Conservation (phyloP, 2,113 vertebrate genomes). For the Eretmochelys imbricata region DNA sequence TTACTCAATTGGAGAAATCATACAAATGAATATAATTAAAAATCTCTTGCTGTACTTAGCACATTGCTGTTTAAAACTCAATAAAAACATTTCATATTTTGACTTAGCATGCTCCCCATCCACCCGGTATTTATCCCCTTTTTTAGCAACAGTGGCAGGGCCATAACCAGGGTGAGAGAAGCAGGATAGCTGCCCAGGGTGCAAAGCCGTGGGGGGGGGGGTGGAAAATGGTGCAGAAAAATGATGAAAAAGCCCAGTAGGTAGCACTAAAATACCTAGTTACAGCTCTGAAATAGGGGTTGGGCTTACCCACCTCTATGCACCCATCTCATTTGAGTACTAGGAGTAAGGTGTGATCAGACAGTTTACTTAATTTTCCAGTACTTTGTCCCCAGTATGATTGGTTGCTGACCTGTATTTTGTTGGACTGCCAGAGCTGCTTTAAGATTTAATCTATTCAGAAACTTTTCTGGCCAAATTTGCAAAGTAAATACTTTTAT, state of each 20-base stretch:
- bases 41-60: neutral
- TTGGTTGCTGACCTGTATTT: neutral
- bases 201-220: neutral
- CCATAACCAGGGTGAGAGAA: neutral
- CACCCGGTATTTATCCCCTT: neutral
- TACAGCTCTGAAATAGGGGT: neutral
- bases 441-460: conserved; percentile 19
- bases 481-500: neutral
- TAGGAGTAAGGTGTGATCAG: neutral
- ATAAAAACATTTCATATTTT: neutral
- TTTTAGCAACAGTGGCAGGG: neutral
- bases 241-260: neutral
- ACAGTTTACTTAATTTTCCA: too few relatives aligned
- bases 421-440: neutral
- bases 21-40: neutral
- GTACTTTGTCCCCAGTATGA: neutral
- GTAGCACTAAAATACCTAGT: too few relatives aligned
- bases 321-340: neutral
- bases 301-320: neutral
- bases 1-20: neutral
- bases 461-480: neutral
- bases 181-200: neutral
- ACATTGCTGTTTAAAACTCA: neutral
- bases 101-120: neutral
- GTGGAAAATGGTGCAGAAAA: neutral